Evolutionary conservation across 2,797 vertebrate species (phyloP).

Genomic region (Merluccius polli): DNA sequence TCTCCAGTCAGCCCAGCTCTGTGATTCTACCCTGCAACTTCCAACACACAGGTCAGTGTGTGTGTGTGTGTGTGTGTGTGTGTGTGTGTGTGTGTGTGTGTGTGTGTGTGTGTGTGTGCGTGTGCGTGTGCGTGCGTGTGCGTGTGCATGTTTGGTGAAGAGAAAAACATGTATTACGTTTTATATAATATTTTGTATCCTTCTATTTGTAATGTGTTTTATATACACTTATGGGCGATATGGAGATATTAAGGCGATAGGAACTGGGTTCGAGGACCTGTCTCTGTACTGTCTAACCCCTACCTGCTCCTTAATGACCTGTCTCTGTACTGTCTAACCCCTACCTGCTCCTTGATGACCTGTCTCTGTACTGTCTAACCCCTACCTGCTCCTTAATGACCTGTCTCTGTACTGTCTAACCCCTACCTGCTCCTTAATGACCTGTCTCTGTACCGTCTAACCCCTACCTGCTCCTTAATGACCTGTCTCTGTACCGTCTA

Average conservation of each 20-base stretch:
- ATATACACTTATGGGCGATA: too few species aligned
- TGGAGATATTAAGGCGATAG: neutral
- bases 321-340: conserved; percentile 1
- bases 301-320: neutral
- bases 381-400: neutral
- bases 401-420: conserved; percentile 1
- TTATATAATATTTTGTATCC: too few species aligned
- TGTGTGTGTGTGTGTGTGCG: conserved; percentile 13
- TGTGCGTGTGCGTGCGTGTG: conserved; percentile 2
- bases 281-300: neutral
- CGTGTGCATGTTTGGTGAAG: conserved; percentile 6
- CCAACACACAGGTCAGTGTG: conserved; percentile 45
- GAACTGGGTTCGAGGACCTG: too few species aligned
- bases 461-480: neutral
- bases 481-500: too few species aligned
- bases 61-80: conserved; percentile 5
- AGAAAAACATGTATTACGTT: too few species aligned
- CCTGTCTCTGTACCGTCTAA: neutral
- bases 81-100: conserved; percentile 7
- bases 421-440: neutral
- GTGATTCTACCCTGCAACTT: conserved; percentile 7
- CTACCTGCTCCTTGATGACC: neutral
- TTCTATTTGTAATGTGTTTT: too few species aligned
- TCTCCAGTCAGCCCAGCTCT: neutral
- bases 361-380: neutral